phyloP scores from a whole-genome alignment of 2,113 vertebrate genomes.

The Strix uralensis region DNA sequence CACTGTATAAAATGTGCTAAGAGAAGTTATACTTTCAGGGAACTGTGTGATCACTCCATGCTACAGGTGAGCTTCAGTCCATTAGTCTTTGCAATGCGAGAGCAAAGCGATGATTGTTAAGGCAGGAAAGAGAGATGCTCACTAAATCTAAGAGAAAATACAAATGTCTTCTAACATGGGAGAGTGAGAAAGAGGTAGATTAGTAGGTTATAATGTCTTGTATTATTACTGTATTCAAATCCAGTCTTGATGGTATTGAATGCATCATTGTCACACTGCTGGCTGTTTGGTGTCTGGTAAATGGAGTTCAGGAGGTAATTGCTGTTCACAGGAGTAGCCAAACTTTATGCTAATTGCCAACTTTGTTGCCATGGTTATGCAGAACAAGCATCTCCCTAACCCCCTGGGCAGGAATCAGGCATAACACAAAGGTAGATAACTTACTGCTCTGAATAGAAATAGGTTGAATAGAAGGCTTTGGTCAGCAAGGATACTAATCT shows the following conservation, averaged over 20 bases:
- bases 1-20: neutral
- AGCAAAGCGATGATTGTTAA: neutral
- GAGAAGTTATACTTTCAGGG: neutral
- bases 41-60: neutral
- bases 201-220: neutral
- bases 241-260: neutral
- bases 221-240: neutral
- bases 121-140: neutral
- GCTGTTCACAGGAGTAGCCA: neutral
- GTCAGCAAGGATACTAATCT: constrained; percentile 4
- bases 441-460: neutral
- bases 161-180: neutral
- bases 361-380: constrained; percentile 10
- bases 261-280: neutral
- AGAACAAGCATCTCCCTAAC: neutral
- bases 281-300: neutral
- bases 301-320: neutral
- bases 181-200: neutral
- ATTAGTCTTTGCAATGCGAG: neutral
- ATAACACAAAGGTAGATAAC: neutral
- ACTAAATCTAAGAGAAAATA: neutral
- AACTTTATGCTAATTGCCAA: constrained; percentile 5
- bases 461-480: neutral
- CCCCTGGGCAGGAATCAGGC: neutral
- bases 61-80: neutral